Percentiles rank a stretch among this genome's conserved stretches.
Evolutionary conservation across 2,113 vertebrate genomes (phyloP).

Genomic region (Hemiscyllium ocellatum): DNA sequence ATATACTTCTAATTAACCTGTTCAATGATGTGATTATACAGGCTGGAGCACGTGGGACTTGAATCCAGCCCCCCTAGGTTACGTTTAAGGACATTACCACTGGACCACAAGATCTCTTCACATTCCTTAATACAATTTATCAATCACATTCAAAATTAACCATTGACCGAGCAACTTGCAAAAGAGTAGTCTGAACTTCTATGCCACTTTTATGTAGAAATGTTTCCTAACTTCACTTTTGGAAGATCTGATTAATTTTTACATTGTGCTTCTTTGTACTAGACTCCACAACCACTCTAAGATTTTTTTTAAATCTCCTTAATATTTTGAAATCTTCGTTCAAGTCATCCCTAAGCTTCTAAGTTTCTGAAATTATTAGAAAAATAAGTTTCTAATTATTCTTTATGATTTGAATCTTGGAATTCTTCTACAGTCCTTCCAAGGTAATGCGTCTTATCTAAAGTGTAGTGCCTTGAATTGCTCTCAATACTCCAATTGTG

Average conservation of each 20-base stretch:
- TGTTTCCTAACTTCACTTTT: neutral
- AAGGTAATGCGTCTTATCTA: too few species aligned
- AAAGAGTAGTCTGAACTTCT: neutral
- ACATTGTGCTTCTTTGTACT: neutral
- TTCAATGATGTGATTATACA: too few species aligned
- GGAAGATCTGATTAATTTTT: neutral
- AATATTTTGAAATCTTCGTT: neutral
- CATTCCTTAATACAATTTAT: neutral
- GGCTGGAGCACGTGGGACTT: too few species aligned
- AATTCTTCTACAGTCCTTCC: too few species aligned
- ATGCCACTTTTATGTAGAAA: neutral
- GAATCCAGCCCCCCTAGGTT: too few species aligned
- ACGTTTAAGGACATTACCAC: too few species aligned
- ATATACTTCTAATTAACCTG: too few species aligned
- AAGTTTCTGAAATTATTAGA: neutral
- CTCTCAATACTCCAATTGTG: too few species aligned
- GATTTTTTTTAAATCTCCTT: neutral
- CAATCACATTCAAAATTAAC: neutral
- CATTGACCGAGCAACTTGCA: neutral
- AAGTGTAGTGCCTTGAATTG: too few species aligned
- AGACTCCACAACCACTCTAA: neutral
- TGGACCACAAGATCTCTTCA: too few species aligned
- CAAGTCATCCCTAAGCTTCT: neutral
- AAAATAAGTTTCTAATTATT: too few species aligned
- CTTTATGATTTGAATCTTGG: too few species aligned